Percentiles rank a stretch among this genome's conserved stretches.
Conservation (phyloP, 2,888 invertebrate species). For the Polyommatus icarus region DNA sequence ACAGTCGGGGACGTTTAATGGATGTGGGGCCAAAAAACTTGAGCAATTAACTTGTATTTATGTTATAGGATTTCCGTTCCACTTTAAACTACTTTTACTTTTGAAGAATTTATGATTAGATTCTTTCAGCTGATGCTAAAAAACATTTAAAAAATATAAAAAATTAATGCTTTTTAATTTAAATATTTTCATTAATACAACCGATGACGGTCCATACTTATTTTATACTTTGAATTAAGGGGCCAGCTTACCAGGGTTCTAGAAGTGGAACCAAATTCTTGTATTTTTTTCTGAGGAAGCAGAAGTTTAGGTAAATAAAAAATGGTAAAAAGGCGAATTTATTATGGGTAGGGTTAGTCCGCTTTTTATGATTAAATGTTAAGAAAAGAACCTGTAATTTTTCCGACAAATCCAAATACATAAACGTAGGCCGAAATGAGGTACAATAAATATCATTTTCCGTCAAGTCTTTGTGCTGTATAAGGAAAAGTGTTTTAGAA, state of each 20-base stretch:
- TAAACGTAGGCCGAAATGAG: not conserved
- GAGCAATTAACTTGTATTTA: conserved; percentile 23
- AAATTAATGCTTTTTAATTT: no score
- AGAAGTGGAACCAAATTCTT: no score
- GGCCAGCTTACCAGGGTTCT: no score
- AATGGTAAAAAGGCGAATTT: no score
- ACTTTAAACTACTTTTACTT: conserved; percentile 24
- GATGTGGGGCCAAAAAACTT: conserved; percentile 20
- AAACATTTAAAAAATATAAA: not conserved
- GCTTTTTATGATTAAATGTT: no score
- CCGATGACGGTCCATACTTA: no score
- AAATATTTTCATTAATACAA: no score
- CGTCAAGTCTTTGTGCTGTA: not conserved
- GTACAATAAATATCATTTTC: not conserved
- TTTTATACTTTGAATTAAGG: no score
- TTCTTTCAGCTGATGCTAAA: not conserved
- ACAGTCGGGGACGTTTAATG: not conserved
- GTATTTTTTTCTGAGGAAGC: no score
- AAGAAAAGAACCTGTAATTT: not conserved
- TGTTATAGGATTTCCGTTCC: conserved; percentile 23
- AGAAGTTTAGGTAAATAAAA: no score
- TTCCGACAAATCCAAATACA: not conserved
- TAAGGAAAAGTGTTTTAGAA: conserved; percentile 41
- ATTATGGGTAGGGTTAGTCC: no score
- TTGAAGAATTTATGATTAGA: not conserved